Evolutionary conservation across 2,113 vertebrate species (phyloP).

Genomic region (Spea multiplicata): DNA sequence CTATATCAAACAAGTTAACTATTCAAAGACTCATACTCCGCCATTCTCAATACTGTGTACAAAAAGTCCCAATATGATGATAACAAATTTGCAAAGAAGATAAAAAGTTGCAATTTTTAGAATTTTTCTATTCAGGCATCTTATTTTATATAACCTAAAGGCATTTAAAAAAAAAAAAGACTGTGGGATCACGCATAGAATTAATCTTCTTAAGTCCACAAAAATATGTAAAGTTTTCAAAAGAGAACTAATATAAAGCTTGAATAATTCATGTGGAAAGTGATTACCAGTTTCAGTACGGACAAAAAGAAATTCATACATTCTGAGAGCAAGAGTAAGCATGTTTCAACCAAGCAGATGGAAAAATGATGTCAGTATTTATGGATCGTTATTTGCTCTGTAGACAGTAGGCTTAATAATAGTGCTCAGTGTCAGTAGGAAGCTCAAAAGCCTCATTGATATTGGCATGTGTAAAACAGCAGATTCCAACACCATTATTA

Average conservation of each 20-base stretch:
- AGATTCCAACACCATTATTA: not conserved
- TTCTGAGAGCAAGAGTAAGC: slow-evolving; percentile 27
- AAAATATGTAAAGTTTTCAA: too few relatives aligned
- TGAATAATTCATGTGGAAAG: not conserved
- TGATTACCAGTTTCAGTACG: slow-evolving; percentile 1
- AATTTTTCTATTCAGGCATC: too few relatives aligned
- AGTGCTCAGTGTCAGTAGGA: not conserved
- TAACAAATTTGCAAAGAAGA: too few relatives aligned
- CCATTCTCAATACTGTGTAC: too few relatives aligned
- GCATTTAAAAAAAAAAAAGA: too few relatives aligned
- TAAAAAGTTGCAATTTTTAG: too few relatives aligned
- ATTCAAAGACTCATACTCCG: too few relatives aligned
- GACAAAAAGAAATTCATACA: not conserved
- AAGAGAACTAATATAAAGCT: not conserved
- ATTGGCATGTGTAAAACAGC: not conserved
- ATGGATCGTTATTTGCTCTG: not conserved
- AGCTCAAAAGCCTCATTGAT: not conserved
- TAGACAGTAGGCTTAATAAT: not conserved
- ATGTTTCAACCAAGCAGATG: slow-evolving; percentile 13
- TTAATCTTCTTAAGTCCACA: too few relatives aligned
- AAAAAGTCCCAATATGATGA: too few relatives aligned
- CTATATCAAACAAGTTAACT: too few relatives aligned
- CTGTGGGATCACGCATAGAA: too few relatives aligned
- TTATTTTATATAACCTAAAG: too few relatives aligned
- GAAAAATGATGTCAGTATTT: slow-evolving; percentile 10